phyloP scores from a whole-genome alignment of 2,888 invertebrate species.

The Metacarcinus magister region DNA sequence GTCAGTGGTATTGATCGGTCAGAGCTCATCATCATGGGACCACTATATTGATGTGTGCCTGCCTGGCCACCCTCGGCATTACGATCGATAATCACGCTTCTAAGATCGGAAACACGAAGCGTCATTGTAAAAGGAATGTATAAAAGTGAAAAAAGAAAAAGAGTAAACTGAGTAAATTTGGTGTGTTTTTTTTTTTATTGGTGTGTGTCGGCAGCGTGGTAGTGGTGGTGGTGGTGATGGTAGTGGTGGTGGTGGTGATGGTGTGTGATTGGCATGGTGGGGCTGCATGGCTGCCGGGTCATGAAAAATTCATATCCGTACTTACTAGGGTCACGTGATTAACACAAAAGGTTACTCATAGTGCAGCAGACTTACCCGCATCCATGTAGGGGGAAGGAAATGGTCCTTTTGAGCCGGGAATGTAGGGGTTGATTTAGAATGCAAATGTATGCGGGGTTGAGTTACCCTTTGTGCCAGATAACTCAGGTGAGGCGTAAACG shows the following conservation, averaged over 20 bases:
- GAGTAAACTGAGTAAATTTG: not conserved
- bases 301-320: constrained; percentile 75
- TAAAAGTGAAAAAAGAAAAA: not conserved
- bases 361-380: constrained; percentile 51
- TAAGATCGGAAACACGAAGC: not conserved
- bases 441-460: constrained; percentile 77
- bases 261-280: not conserved
- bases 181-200: not conserved
- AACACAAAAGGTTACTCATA: constrained; percentile 67
- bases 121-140: not conserved
- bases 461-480: constrained; percentile 76
- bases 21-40: not conserved
- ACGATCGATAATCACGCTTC: not conserved
- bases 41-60: constrained; percentile 27
- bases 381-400: constrained; percentile 11
- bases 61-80: not conserved
- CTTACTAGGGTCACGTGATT: constrained; percentile 72
- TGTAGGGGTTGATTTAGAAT: constrained; percentile 71
- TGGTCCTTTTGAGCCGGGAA: constrained; percentile 61
- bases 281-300: constrained; percentile 45
- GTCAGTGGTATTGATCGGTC: constrained; percentile 53
- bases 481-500: constrained; percentile 78
- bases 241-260: not conserved
- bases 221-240: too few species aligned
- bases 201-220: not conserved